phyloP scores from a whole-genome alignment of 2,113 vertebrate species.

The Erpornis zantholeuca region DNA sequence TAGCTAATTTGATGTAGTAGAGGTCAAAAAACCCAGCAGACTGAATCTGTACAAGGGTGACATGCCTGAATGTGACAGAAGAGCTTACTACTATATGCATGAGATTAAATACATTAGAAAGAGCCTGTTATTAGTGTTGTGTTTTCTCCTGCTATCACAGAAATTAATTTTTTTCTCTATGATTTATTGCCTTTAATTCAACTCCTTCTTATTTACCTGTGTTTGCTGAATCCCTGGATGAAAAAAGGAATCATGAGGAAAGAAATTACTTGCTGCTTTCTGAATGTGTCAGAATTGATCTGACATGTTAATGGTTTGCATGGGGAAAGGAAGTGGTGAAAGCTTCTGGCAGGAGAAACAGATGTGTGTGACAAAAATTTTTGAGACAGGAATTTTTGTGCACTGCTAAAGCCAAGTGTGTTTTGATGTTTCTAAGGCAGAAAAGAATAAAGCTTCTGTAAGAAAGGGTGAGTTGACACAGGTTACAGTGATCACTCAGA shows the following conservation, averaged over 20 bases:
- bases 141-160: neutral
- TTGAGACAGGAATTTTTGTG: neutral
- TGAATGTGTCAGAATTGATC: neutral
- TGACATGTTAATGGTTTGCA: neutral
- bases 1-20: neutral
- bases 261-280: neutral
- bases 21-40: neutral
- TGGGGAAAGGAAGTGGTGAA: neutral
- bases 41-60: neutral
- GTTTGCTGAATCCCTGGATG: neutral
- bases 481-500: neutral
- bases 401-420: neutral
- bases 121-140: neutral
- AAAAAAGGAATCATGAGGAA: neutral
- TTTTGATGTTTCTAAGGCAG: neutral
- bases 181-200: neutral
- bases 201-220: neutral
- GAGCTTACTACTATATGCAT: neutral
- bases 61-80: neutral
- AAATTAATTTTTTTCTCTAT: neutral
- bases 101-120: neutral
- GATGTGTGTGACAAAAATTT: neutral
- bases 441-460: neutral
- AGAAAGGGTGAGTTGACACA: neutral
- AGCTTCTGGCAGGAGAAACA: neutral